Evolutionary conservation across 2,888 invertebrate genomes (phyloP), one percentile per base, ranked within the genome.

Genomic region (Podabrus alpinus): DNA sequence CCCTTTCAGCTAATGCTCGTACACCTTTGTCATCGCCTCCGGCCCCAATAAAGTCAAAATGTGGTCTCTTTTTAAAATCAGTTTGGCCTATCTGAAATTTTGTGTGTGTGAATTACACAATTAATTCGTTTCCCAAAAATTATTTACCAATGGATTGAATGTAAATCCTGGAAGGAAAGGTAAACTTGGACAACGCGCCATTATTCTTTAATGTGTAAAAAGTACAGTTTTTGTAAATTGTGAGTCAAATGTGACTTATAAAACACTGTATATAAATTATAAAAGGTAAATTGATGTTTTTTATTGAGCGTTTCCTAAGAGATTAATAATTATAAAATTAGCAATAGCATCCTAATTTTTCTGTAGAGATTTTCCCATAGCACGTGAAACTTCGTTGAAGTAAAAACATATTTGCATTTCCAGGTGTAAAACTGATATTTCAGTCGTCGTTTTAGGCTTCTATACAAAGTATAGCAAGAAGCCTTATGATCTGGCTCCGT

Each of bases 111-210:
- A 45, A n/a, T n/a, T 45, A 45, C 5, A 45, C n/a, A n/a, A 13
- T n/a, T n/a, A 13, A 7, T 45, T 9, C 1, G 7, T 21, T 21
- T 2, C n/a, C 1, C n/a, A 45, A 45, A 7, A n/a, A 1, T 45
- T 45, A 45, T 45, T 91, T 89, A 93, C 94, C 86, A 92, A 90
- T 74, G 91, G 88, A 85, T 90, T 88, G 79, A 92, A 90, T 59
- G 91, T 91, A 83, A 91, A 93, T 69, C 95, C 95, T 2, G 95
- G 95, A 78, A 95, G 88, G 80, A 93, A 87, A 1, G 95, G 95
- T 83, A 95, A 88, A 84, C 91, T 89, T 29, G 93, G 92, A 84
- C 91, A 90, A 73, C 93, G 88, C 73, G 80, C 70, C 69, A 82
- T 79, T 86, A 86, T 86, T 79, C 80, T 71, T 62, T 60, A 61